phyloP scores from a whole-genome alignment of 2,113 vertebrate genomes.

The Piprites chloris region DNA sequence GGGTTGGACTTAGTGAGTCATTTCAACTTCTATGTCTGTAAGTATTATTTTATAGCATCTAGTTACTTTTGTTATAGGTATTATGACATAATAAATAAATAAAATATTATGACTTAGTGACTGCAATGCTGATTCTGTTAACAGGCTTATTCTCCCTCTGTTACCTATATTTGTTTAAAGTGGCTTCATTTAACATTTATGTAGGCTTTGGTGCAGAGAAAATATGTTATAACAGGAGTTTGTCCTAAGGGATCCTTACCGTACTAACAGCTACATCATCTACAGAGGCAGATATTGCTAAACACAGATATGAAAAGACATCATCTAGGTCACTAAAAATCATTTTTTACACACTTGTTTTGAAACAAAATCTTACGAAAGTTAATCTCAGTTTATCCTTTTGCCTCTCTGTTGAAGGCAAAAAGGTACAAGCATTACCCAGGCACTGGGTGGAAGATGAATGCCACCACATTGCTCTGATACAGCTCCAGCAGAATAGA shows the following conservation, averaged over 20 bases:
- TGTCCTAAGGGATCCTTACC: conserved; percentile 56
- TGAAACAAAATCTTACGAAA: background rate
- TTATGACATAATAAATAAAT: conserved; percentile 62
- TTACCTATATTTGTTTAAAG: conserved; percentile 65
- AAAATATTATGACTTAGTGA: conserved; percentile 58
- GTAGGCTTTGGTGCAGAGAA: conserved; percentile 55
- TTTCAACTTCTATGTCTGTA: conserved; percentile 36
- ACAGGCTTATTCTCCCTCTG: conserved; percentile 46
- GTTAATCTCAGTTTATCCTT: conserved; percentile 20
- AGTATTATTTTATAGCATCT: conserved; percentile 45
- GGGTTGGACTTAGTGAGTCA: background rate
- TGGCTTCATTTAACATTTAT: conserved; percentile 67
- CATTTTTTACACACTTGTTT: conserved; percentile 49
- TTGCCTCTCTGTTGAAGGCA: background rate
- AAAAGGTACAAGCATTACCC: background rate
- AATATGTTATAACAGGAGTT: conserved; percentile 37
- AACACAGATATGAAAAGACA: conserved; percentile 38
- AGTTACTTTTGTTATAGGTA: conserved; percentile 58
- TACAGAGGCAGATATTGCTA: conserved; percentile 29
- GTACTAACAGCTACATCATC: conserved; percentile 28
- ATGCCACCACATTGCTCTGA: background rate
- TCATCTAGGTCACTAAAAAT: conserved; percentile 37
- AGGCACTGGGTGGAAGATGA: background rate
- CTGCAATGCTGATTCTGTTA: conserved; percentile 46
- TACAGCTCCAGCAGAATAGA: background rate